A percentile compares a stretch with the other conserved stretches of the same genome.
Evolutionary conservation across 2,888 invertebrate genomes (phyloP).

Genomic region (Macrostomum cliftonense): DNA sequence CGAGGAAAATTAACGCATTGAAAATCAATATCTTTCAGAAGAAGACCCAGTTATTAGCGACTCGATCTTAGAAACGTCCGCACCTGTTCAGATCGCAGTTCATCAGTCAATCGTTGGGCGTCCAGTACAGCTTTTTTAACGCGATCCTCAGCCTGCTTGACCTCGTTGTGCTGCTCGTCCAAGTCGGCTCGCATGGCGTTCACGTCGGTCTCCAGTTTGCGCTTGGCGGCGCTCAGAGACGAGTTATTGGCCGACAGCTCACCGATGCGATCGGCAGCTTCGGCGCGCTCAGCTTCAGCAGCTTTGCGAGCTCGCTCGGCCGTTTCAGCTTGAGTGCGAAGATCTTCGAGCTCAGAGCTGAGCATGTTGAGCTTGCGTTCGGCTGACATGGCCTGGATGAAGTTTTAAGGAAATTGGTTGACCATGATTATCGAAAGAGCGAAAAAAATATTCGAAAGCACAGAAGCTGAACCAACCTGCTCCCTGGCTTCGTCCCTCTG

Average conservation of each 20-base stretch:
- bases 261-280: constrained; percentile 92
- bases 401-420: too few species aligned
- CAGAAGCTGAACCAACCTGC: constrained; percentile 56
- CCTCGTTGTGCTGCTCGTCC: constrained; percentile 10
- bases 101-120: constrained; percentile 32
- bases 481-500: constrained; percentile 92
- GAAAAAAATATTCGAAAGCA: too few species aligned
- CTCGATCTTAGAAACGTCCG: too few species aligned
- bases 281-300: constrained; percentile 88
- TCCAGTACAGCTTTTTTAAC: constrained; percentile 87
- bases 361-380: constrained; percentile 91
- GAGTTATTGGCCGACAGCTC: constrained; percentile 83
- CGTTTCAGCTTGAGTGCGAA: constrained; percentile 71
- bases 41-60: too few species aligned
- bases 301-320: constrained; percentile 93
- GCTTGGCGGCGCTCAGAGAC: constrained; percentile 85
- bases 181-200: constrained; percentile 61
- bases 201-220: constrained; percentile 94
- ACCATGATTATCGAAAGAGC: too few species aligned
- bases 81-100: constrained; percentile 80
- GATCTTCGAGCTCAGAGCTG: constrained; percentile 92
- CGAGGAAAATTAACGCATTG: too few species aligned
- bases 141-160: constrained; percentile 41
- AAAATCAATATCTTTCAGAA: too few species aligned
- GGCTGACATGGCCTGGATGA: constrained; percentile 46